phyloP scores from a whole-genome alignment of 2,888 invertebrate species.

The Empis stercorea region DNA sequence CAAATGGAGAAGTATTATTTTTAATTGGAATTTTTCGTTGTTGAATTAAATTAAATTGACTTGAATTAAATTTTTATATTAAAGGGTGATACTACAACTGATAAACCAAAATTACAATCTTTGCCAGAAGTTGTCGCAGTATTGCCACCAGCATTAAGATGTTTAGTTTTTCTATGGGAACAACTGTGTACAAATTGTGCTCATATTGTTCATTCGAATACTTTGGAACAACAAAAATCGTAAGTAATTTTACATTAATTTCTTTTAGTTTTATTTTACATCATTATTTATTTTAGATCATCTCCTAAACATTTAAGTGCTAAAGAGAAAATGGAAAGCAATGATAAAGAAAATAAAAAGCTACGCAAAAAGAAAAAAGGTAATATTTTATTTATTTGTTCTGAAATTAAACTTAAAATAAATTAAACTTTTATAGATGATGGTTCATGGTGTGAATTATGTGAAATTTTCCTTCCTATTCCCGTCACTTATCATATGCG shows the following conservation, averaged over 20 bases:
- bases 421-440: conserved; percentile 20
- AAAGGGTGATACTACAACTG: conserved; percentile 12
- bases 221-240: conserved; percentile 26
- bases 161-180: conserved; percentile 83
- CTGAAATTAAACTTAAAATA: background rate
- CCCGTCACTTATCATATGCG: conserved; percentile 90
- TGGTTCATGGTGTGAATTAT: conserved; percentile 64
- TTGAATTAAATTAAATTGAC: too few species aligned
- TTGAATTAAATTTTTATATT: too few species aligned
- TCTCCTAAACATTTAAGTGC: conserved; percentile 10
- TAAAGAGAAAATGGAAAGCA: conserved; percentile 15
- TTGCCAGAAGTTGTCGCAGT: conserved; percentile 48
- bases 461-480: conserved; percentile 57
- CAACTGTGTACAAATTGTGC: conserved; percentile 57
- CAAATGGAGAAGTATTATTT: conserved; percentile 15
- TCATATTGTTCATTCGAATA: conserved; percentile 42
- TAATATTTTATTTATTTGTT: background rate
- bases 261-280: background rate
- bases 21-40: background rate
- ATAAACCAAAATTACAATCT: conserved; percentile 30
- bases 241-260: background rate
- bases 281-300: background rate
- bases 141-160: conserved; percentile 75
- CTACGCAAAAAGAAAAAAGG: conserved; percentile 31
- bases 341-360: conserved; percentile 29